Conservation (phyloP, 2,113 vertebrate genomes). For the Rhinogobius similis region DNA sequence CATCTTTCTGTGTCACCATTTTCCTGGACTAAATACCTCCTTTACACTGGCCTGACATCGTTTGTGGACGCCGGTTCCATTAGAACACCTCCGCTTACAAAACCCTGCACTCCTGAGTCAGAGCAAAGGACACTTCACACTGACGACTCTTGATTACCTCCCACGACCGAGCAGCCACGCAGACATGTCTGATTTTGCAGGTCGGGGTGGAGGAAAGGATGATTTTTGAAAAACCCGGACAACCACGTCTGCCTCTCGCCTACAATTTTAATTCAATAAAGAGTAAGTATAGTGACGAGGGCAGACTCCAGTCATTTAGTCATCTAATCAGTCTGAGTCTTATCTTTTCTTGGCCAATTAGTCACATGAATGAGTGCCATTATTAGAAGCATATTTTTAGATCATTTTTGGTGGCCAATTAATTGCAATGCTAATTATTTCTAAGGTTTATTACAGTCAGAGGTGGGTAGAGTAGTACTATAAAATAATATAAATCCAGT, state of each 20-base stretch:
- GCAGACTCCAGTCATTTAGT: background rate
- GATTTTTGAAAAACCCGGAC: slow-evolving; percentile 14
- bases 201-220: slow-evolving; percentile 1
- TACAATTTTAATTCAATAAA: slow-evolving; percentile 11
- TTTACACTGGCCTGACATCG: slow-evolving; percentile 36
- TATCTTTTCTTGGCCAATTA: background rate
- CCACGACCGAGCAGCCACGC: slow-evolving; percentile 44
- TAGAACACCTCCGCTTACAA: slow-evolving; percentile 33
- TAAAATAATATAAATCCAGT: too few species aligned
- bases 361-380: background rate
- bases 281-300: background rate
- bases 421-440: background rate
- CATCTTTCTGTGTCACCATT: slow-evolving; percentile 41
- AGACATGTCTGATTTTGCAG: slow-evolving; percentile 62
- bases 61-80: slow-evolving; percentile 55
- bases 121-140: slow-evolving; percentile 54
- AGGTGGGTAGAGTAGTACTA: background rate
- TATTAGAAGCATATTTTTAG: background rate
- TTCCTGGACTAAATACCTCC: slow-evolving; percentile 48
- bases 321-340: background rate
- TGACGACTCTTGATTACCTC: slow-evolving; percentile 72
- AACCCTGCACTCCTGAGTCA: slow-evolving; percentile 20
- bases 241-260: slow-evolving; percentile 12
- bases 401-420: background rate
- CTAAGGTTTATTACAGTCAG: background rate